These are phyloP conservation scores for Chloropsis hardwickii DNA, from an alignment of 2,113 vertebrate species.

Conservation along the genomic window DNA sequence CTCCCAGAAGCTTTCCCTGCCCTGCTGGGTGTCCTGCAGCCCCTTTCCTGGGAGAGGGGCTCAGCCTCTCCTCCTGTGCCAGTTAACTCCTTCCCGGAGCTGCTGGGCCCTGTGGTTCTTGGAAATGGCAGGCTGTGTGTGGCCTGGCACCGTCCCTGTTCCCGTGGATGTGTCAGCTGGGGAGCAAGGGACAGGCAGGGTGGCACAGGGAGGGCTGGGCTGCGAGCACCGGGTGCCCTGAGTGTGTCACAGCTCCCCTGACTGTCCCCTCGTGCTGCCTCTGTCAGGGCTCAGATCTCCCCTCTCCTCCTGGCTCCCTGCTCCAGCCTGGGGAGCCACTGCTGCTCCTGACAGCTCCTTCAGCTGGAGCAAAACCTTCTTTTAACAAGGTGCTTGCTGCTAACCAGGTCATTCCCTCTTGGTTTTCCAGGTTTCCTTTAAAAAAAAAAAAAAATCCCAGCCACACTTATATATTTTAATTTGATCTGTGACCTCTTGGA, in stretches of 20 bases:
- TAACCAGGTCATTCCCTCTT: background rate
- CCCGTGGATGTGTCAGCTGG: background rate
- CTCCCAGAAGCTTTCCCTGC: background rate
- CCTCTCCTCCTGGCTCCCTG: background rate
- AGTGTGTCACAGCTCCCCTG: background rate
- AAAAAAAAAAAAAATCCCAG: background rate
- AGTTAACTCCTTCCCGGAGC: background rate
- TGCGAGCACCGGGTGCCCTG: fast-evolving
- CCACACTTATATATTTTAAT: background rate
- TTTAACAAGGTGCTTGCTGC: background rate
- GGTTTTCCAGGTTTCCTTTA: background rate
- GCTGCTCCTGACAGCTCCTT: background rate
- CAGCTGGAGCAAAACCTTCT: background rate
- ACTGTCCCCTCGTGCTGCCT: background rate
- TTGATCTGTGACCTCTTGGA: background rate
- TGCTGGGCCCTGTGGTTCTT: fast-evolving
- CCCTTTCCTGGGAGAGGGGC: background rate
- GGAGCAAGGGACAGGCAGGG: background rate
- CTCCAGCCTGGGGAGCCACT: background rate
- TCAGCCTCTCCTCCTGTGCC: background rate
- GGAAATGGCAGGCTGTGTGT: background rate
- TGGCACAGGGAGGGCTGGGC: background rate
- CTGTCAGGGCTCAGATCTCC: background rate
- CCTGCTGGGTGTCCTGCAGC: background rate
- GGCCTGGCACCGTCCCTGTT: background rate